Base-by-base conservation (phyloP, 2,113 vertebrate genomes). In the Dermatemys mawii region DNA sequence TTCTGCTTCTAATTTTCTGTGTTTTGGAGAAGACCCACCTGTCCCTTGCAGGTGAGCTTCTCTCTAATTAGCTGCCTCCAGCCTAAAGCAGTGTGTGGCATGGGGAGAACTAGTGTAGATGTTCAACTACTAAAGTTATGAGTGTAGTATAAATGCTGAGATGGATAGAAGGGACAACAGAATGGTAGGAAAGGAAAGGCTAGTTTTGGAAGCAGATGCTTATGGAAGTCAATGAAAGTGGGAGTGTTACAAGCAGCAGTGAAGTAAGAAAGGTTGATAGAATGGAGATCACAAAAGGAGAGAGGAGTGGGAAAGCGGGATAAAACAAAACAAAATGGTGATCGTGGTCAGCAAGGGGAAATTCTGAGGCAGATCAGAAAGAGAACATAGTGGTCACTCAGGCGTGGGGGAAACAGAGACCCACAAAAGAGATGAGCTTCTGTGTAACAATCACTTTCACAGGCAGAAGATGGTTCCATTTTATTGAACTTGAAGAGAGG, bases 401-500 rank as follows among this genome's bases (percentile, higher is more conserved):
- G 73, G 86, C 63, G 32, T 2, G 38, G 19, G 86, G 51, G 78
- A 21, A 14, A 82, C 46, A 26, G 84, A 54, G 44, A 94, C 46
- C 26, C n/a, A n/a, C n/a, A n/a, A 38, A 48, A 38, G 88, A 10
- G 46, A 92, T 75, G 73, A 82, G 87, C 78, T 90, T 87, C 70
- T 84, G 19, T 86, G 53, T 84, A 90, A 86, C 91, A 78, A 88
- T 96, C 95, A 83, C 90, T 94, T 97, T 44, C 88, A 94, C 81
- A n/a, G 22, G 90, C 55, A 87, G 41, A 44, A 76, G 41, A 27
- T 44, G 41, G 11, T 76, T 76, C 24, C 0, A 0, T 83, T 44
- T 78, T 93, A 78, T 86, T 94, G 80, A 92, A 96, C 63, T 54
- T 94, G 93, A 93, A 96, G 80, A 96, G 93, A 80, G 84, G 13